These are phyloP conservation scores for Adelphocoris suturalis DNA, from an alignment of 2,888 invertebrate species.

Conservation along the genomic window DNA sequence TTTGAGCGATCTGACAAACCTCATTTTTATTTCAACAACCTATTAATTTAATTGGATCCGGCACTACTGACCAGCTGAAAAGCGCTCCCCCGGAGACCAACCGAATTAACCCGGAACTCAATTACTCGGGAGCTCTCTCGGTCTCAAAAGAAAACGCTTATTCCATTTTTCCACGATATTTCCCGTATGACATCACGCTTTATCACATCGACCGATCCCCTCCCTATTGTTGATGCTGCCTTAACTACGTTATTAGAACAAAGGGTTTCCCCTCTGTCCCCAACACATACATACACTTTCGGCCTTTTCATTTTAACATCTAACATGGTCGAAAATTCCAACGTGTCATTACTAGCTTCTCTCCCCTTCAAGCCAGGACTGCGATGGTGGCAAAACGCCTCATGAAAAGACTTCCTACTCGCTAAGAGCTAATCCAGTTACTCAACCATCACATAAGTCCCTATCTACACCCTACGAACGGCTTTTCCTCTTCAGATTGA, in stretches of 20 bases:
- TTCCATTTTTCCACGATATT: slow-evolving; percentile 36
- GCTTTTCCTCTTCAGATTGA: slow-evolving; percentile 57
- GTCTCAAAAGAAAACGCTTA: slow-evolving; percentile 21
- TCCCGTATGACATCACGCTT: slow-evolving; percentile 50
- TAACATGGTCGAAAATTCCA: slow-evolving; percentile 47
- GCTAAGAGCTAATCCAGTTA: slow-evolving; percentile 66
- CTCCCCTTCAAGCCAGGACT: neutral
- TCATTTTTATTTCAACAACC: no score
- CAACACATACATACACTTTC: slow-evolving; percentile 32
- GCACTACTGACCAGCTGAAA: neutral
- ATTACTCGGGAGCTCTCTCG: neutral
- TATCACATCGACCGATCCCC: neutral
- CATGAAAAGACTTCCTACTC: slow-evolving; percentile 49
- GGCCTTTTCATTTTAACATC: slow-evolving; percentile 25
- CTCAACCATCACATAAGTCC: slow-evolving; percentile 61
- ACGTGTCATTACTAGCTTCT: slow-evolving; percentile 32
- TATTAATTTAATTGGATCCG: neutral
- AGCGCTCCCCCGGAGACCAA: neutral
- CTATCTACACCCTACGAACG: slow-evolving; percentile 31
- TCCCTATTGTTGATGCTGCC: neutral
- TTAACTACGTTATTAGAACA: slow-evolving; percentile 53
- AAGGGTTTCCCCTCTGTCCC: neutral
- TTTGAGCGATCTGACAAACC: no score
- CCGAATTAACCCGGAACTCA: neutral
- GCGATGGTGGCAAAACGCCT: slow-evolving; percentile 46